Base-by-base conservation (phyloP, 1,140 invertebrate species). In the Gryllus bimaculatus region DNA sequence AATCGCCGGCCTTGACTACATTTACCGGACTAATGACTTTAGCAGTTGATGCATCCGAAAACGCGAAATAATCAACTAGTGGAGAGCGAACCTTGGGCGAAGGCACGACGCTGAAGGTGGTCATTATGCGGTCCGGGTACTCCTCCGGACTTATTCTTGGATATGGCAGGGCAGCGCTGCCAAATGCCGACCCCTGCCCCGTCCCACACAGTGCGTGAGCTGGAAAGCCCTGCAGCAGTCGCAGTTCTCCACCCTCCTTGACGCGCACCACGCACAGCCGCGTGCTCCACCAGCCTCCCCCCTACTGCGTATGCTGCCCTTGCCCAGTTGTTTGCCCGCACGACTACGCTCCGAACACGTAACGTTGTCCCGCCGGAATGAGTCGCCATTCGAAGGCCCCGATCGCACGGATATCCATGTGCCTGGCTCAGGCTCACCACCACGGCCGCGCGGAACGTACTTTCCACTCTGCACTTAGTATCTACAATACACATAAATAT, bases 381-480 rank as follows among this genome's bases (percentile, higher is more conserved):
- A 97, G 90, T 84, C 93, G 90, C 47, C 95, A n/a, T n/a, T n/a
- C 95, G 83, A 93, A 95, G 54, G 93, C 75, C 95, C 95, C 15
- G 95, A 95, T 75, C 95, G 89, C 13, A 97, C 95, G 8, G 95
- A 93, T n/a, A 86, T 98, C 96, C 95, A 98, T 97, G 95, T 97
- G 80, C 96, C 96, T 12, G 96, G 96, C 85, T 98, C 82, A 98
- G 87, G 87, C 98, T 96, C 74, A 98, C 91, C 10, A 98, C 89
- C 80, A 98, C 91, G 78, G 96, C n/a, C 94, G 81, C 96, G 89
- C 8, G 96, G 96, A 26, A 98, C 96, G 86, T 97, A 98, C 87
- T 96, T 97, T 79, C 93, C 93, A n/a, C 80, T 91, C 91, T 66
- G 54, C 54, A 18, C 2, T n/a, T n/a, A n/a, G n/a, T n/a, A n/a